phyloP scores from a whole-genome alignment of 2,797 vertebrate genomes.

The Helicolenus hilgendorfi region DNA sequence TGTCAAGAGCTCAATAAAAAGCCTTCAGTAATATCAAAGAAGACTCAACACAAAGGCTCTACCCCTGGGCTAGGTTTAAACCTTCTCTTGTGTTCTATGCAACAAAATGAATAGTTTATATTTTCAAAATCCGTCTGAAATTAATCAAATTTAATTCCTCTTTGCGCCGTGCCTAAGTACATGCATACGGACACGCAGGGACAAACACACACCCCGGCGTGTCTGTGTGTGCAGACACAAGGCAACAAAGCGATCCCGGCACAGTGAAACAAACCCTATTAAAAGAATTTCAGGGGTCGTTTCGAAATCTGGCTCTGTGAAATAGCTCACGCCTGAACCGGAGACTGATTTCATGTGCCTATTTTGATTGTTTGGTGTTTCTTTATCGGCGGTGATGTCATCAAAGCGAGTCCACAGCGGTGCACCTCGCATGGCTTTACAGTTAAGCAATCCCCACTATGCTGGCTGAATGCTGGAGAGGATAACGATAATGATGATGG shows the following conservation, averaged over 20 bases:
- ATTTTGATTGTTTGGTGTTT: constrained; percentile 60
- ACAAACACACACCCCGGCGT: constrained; percentile 56
- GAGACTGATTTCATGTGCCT: constrained; percentile 62
- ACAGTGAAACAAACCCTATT: constrained; percentile 81
- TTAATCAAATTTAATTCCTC: constrained; percentile 88
- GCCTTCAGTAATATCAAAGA: constrained; percentile 88
- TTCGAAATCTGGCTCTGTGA: constrained; percentile 71
- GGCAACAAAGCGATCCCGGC: constrained; percentile 68
- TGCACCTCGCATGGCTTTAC: constrained; percentile 61
- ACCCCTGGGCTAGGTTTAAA: constrained; percentile 88
- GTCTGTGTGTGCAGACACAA: constrained; percentile 33
- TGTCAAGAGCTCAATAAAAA: constrained; percentile 90
- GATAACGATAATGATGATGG: constrained; percentile 85
- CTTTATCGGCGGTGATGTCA: constrained; percentile 69
- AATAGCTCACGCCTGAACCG: constrained; percentile 64
- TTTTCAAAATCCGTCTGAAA: constrained; percentile 86
- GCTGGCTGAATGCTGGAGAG: constrained; percentile 67
- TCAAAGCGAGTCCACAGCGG: constrained; percentile 52
- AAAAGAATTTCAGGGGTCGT: constrained; percentile 82
- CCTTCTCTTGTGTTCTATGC: constrained; percentile 83
- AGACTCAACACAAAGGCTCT: constrained; percentile 86
- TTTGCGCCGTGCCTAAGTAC: constrained; percentile 80
- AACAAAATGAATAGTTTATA: constrained; percentile 89
- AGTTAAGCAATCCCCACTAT: constrained; percentile 63
- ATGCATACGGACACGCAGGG: constrained; percentile 64